These are phyloP conservation scores for Balaeniceps rex DNA, from an alignment of 2,113 vertebrate genomes.

Conservation along the genomic window DNA sequence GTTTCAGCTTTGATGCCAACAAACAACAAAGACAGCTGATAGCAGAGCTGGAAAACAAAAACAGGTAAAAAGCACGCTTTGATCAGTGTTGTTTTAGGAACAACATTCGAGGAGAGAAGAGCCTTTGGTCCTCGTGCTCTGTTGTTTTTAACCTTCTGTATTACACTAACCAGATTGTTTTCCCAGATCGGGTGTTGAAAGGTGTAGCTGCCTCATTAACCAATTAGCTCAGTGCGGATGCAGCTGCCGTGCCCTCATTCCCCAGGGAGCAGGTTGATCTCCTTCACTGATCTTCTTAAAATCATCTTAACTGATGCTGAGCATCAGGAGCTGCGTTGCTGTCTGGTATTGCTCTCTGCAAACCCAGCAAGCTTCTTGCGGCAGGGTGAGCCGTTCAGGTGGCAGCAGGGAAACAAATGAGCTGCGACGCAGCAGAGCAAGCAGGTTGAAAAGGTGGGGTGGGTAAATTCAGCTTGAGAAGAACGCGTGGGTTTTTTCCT, in stretches of 20 bases:
- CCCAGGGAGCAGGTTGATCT: background rate
- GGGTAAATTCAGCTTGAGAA: background rate
- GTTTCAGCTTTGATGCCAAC: conserved; percentile 92
- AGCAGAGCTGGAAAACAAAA: conserved; percentile 96
- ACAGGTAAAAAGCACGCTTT: conserved; percentile 76
- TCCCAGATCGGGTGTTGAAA: background rate
- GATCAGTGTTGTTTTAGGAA: background rate
- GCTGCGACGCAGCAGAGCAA: background rate
- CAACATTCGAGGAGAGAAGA: background rate
- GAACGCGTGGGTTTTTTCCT: background rate
- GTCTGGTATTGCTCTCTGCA: background rate
- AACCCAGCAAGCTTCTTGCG: background rate
- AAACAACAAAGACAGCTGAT: conserved; percentile 96
- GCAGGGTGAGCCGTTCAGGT: background rate
- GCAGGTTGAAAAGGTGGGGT: background rate
- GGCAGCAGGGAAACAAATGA: background rate
- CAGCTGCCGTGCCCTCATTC: background rate
- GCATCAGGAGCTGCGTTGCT: rapidly evolving
- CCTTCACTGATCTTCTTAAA: background rate
- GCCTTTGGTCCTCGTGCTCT: background rate
- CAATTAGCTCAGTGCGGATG: background rate
- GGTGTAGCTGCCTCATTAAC: background rate
- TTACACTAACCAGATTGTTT: background rate
- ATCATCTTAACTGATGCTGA: rapidly evolving
- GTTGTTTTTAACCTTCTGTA: background rate